A percentile compares a stretch with the other conserved stretches of the same genome.
phyloP scores from a whole-genome alignment of 2,113 vertebrate species.

The Hystrix brachyura region DNA sequence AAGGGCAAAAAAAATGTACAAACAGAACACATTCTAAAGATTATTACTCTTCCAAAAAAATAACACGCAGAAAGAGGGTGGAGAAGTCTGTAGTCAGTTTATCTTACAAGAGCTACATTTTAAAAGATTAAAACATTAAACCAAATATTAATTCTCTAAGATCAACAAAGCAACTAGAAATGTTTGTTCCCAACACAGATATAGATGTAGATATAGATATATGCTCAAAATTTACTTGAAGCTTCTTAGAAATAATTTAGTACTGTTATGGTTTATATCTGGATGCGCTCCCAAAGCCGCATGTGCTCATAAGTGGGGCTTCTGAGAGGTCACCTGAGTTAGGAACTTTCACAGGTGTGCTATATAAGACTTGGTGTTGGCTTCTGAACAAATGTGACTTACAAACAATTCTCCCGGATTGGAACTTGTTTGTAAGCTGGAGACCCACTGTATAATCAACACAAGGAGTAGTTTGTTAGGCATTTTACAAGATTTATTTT shows the following conservation, averaged over 20 bases:
- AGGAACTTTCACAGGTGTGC: neutral
- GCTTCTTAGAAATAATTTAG: conserved; percentile 9
- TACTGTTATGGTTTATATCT: neutral
- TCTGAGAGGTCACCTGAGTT: neutral
- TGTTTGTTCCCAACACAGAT: neutral
- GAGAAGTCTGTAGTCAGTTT: neutral
- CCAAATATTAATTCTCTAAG: neutral
- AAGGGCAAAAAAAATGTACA: neutral
- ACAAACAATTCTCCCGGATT: neutral
- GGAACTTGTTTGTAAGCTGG: neutral
- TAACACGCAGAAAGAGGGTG: neutral
- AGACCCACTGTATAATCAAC: neutral
- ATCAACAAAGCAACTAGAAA: conserved; percentile 4
- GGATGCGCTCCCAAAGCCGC: neutral
- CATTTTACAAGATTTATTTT: conserved; percentile 1
- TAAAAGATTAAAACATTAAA: neutral
- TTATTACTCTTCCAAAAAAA: neutral
- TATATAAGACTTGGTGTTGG: neutral
- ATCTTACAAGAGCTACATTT: neutral
- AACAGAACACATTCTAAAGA: neutral
- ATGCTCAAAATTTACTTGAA: neutral
- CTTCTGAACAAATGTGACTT: neutral
- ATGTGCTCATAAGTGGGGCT: neutral
- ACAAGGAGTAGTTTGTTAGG: neutral
- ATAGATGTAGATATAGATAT: neutral